Evolutionary conservation across 2,888 invertebrate genomes (phyloP).

Genomic region (Chouioia cunea): DNA sequence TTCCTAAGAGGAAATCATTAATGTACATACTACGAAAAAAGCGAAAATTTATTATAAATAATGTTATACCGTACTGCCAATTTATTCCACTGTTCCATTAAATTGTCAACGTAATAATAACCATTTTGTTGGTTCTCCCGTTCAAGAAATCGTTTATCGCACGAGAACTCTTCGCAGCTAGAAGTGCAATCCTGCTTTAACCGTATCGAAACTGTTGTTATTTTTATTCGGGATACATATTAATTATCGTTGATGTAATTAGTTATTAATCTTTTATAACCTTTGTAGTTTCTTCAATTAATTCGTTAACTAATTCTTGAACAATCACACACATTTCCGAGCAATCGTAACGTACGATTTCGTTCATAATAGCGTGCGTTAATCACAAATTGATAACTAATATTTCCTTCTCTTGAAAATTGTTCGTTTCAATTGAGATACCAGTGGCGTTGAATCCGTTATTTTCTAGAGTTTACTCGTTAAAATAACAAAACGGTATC

Average conservation of each 20-base stretch:
- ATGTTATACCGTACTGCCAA: conserved; percentile 50
- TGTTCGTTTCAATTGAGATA: too few relatives aligned
- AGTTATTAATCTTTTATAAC: conserved; percentile 35
- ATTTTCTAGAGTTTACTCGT: too few relatives aligned
- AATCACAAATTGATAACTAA: conserved; percentile 5
- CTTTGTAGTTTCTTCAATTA: conserved; percentile 37
- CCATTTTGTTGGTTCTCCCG: conserved; percentile 24
- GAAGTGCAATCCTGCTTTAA: conserved; percentile 45
- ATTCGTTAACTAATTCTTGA: conserved; percentile 45
- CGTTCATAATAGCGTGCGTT: too few relatives aligned
- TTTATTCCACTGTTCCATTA: conserved; percentile 57
- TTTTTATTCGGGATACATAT: conserved; percentile 50
- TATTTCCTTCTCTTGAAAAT: too few relatives aligned
- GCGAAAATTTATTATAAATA: not conserved
- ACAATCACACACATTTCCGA: not conserved
- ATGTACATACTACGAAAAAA: not conserved
- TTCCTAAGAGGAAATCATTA: not conserved
- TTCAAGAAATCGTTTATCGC: not conserved
- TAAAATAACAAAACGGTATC: too few relatives aligned
- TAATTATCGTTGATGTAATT: too few relatives aligned
- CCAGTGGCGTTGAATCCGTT: too few relatives aligned
- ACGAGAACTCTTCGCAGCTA: not conserved
- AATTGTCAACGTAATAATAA: conserved; percentile 46
- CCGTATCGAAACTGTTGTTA: conserved; percentile 13
- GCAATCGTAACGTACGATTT: too few relatives aligned